A percentile compares a stretch with the other conserved stretches of the same genome.
These are phyloP conservation scores for Pseudochromis fuscus DNA, from an alignment of 2,797 vertebrate genomes.

Conservation along the genomic window DNA sequence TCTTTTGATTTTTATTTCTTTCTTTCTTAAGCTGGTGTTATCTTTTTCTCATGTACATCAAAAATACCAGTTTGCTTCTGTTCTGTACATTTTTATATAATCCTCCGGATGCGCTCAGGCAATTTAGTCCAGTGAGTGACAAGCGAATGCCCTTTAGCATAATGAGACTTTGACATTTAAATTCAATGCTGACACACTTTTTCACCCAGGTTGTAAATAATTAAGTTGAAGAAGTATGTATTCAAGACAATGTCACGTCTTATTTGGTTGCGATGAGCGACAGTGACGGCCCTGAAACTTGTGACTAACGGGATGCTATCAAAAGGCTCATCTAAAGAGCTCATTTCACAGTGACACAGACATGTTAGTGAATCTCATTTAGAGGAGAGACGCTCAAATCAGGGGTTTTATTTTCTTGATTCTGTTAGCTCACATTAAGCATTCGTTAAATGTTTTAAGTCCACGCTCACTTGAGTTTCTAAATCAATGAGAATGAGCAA, in stretches of 20 bases:
- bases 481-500: slow-evolving; percentile 39
- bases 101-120: slow-evolving; percentile 51
- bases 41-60: background rate
- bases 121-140: slow-evolving; percentile 77
- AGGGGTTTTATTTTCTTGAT: slow-evolving; percentile 49
- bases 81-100: too few relatives aligned
- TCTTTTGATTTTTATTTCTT: background rate
- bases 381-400: slow-evolving; percentile 51
- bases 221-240: slow-evolving; percentile 80
- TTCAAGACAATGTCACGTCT: slow-evolving; percentile 82
- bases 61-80: background rate
- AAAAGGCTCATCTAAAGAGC: slow-evolving; percentile 60
- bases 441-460: slow-evolving; percentile 38
- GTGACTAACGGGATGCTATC: slow-evolving; percentile 63
- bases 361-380: slow-evolving; percentile 50
- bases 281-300: slow-evolving; percentile 67
- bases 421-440: slow-evolving; percentile 49
- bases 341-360: slow-evolving; percentile 43
- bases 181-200: slow-evolving; percentile 79
- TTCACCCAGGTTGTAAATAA: slow-evolving; percentile 84
- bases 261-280: slow-evolving; percentile 70
- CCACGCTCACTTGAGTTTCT: slow-evolving; percentile 4
- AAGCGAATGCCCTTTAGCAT: slow-evolving; percentile 83
- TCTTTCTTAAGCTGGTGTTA: background rate
- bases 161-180: slow-evolving; percentile 82